Evolutionary conservation across 1,140 invertebrate genomes (phyloP).

Genomic region (Branchinecta lindahli): DNA sequence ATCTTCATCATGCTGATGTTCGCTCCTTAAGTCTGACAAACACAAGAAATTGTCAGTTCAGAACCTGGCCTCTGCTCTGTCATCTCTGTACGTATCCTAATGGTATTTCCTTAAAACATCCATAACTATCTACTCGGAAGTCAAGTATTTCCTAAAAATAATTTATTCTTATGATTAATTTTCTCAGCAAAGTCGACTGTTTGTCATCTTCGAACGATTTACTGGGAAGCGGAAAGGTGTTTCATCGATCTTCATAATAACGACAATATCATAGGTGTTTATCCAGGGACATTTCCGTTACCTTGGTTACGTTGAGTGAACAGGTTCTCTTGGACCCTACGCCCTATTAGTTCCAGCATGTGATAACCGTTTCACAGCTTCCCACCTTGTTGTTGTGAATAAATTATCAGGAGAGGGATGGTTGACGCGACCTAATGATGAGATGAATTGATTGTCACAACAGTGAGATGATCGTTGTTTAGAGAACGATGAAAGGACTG

Average conservation of each 20-base stretch:
- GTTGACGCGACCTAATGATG: not conserved
- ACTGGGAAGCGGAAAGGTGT: not conserved
- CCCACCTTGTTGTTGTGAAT: slow-evolving; percentile 8
- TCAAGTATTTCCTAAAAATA: too few relatives aligned
- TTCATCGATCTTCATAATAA: slow-evolving; percentile 1
- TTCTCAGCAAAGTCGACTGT: too few relatives aligned
- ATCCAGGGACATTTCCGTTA: not conserved
- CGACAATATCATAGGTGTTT: not conserved
- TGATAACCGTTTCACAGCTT: not conserved
- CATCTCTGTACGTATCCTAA: too few relatives aligned
- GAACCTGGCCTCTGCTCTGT: slow-evolving; percentile 23
- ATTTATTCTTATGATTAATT: too few relatives aligned
- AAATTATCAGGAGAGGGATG: slow-evolving; percentile 3
- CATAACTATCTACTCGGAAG: too few relatives aligned
- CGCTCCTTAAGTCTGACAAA: too few relatives aligned
- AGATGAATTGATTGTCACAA: too few relatives aligned
- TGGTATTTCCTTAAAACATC: not conserved
- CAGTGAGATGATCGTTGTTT: too few relatives aligned
- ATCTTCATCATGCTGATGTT: too few relatives aligned
- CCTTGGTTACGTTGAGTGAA: not conserved
- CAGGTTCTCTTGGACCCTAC: not conserved
- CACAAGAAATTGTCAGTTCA: not conserved
- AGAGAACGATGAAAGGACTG: not conserved
- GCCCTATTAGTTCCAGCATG: not conserved
- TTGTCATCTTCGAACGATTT: not conserved